Conservation (phyloP, 2,113 vertebrate species). For the Baryphthengus martii region DNA sequence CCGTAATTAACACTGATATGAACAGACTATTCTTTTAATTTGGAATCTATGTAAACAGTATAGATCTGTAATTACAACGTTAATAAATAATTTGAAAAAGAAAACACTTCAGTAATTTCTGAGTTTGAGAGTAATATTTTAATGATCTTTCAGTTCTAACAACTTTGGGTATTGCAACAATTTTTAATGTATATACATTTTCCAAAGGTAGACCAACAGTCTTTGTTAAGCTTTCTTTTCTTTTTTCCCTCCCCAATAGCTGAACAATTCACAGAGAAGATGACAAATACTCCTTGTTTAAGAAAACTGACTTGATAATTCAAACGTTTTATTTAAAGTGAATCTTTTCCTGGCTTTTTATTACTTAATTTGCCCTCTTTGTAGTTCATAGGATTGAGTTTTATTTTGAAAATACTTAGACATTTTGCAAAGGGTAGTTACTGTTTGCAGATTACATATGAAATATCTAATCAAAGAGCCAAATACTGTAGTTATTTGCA, state of each 20-base stretch:
- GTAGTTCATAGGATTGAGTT: not conserved
- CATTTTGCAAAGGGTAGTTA: not conserved
- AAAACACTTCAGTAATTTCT: not conserved
- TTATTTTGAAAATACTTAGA: not conserved
- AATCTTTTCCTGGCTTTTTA: not conserved
- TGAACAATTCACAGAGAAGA: not conserved
- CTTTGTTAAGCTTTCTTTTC: not conserved
- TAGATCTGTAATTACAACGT: not conserved
- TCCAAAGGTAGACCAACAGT: not conserved
- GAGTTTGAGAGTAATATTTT: not conserved
- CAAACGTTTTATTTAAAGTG: not conserved
- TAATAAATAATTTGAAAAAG: not conserved
- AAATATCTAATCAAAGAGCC: not conserved
- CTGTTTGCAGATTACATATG: not conserved
- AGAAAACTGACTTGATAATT: not conserved
- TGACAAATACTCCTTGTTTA: not conserved
- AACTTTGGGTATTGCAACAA: fast-evolving
- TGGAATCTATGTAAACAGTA: not conserved
- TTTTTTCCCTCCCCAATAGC: not conserved
- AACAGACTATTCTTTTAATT: not conserved
- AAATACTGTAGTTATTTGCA: not conserved
- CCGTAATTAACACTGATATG: not conserved
- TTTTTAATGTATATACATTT: not conserved
- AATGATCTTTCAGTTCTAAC: not conserved
- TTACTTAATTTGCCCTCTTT: not conserved